phyloP scores from a whole-genome alignment of 2,888 invertebrate species.

The Lasioglossum leucozonium region DNA sequence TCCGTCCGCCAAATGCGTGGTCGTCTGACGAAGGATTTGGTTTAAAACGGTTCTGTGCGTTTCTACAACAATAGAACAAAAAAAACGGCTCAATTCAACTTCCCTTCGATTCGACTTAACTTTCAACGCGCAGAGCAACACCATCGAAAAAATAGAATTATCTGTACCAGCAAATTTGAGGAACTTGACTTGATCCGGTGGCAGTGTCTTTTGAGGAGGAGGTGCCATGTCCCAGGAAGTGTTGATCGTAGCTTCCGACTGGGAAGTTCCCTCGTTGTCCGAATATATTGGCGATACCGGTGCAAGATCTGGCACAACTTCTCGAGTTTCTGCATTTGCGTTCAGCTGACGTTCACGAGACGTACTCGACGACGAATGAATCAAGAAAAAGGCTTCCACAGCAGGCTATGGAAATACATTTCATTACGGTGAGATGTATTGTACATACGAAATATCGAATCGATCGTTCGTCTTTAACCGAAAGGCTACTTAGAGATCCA shows the following conservation, averaged over 20 bases:
- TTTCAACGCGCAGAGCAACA: no score
- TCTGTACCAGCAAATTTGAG: slow-evolving; percentile 90
- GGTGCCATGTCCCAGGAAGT: slow-evolving; percentile 79
- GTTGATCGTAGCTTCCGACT: slow-evolving; percentile 73
- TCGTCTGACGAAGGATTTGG: slow-evolving; percentile 93
- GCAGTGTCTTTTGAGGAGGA: slow-evolving; percentile 81
- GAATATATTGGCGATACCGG: slow-evolving; percentile 82
- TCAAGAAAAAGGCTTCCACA: slow-evolving; percentile 95
- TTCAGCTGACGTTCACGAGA: slow-evolving; percentile 71
- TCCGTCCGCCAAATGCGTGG: slow-evolving; percentile 92
- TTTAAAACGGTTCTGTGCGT: slow-evolving; percentile 95
- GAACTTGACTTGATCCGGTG: slow-evolving; percentile 91
- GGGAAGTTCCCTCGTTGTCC: slow-evolving; percentile 78
- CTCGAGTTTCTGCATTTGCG: slow-evolving; percentile 77
- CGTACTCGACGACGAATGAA: slow-evolving; percentile 89
- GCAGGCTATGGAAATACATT: slow-evolving; percentile 87
- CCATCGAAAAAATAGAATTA: background rate
- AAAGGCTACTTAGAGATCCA: background rate
- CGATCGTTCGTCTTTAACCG: background rate
- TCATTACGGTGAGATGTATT: background rate
- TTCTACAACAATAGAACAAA: slow-evolving; percentile 85
- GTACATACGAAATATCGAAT: background rate
- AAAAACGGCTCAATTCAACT: slow-evolving; percentile 20
- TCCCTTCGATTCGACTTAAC: background rate
- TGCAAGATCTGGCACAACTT: slow-evolving; percentile 80